Conservation (phyloP, 1,140 invertebrate species). For the Achatina immaculata region DNA sequence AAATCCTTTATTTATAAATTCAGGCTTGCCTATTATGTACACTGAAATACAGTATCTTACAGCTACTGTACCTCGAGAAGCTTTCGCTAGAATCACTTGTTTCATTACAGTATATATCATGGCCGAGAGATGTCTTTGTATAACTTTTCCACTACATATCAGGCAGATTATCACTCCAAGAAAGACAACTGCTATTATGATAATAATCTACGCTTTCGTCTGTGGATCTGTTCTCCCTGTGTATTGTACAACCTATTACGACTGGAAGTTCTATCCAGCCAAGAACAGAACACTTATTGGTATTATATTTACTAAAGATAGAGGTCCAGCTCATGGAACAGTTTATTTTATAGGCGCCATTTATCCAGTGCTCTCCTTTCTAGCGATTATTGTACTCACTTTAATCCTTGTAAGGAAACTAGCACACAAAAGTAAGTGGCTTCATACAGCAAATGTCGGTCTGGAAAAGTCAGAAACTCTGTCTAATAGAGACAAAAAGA, state of each 20-base stretch:
- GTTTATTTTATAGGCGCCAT: neutral
- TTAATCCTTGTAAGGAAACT: neutral
- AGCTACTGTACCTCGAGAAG: neutral
- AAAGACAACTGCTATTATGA: neutral
- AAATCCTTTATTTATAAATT: neutral
- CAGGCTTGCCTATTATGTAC: neutral
- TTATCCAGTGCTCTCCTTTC: neutral
- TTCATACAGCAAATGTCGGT: neutral
- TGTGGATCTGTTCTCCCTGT: neutral
- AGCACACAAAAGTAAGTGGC: neutral
- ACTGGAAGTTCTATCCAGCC: no score
- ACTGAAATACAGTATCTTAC: no score
- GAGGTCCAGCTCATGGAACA: neutral
- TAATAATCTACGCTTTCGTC: neutral
- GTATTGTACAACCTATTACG: neutral
- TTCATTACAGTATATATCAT: no score
- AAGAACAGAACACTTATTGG: conserved; percentile 3
- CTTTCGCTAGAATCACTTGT: neutral
- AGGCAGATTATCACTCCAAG: neutral
- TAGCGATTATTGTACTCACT: neutral
- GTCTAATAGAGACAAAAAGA: neutral
- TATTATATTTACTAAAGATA: neutral
- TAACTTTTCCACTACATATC: no score
- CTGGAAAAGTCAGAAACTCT: neutral
- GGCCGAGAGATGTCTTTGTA: no score